Base-by-base conservation (phyloP, 2,797 vertebrate genomes). In the Gallinago solitaria region DNA sequence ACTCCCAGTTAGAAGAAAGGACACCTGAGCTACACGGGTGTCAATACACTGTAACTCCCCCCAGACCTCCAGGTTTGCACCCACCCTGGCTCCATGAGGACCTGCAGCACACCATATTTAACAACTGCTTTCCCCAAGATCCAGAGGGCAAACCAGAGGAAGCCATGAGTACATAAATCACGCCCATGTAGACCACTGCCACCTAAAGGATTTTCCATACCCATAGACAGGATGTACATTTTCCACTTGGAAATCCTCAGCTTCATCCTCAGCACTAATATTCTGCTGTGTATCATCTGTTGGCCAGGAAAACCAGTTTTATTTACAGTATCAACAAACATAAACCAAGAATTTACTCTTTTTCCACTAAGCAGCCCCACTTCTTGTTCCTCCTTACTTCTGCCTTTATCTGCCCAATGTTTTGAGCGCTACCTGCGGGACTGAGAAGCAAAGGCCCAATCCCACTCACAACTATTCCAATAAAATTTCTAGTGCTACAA, bases 11-110 rank as follows among this genome's bases (percentile, higher is more conserved):
- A 90, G 67, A 69, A 71, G 67, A 54, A 53, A 50, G 24, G 33
- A 53, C 16, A 47, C 11, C 27, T 28, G 28, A 78, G 50, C 21
- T 59, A 35, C 0, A 1, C 0, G 0, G 28, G 9, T 9, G 12
- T 20, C 2, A 4, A 8, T 20, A 3, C 1, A 0, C 7, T 12
- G 20, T 28, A 63, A 73, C 16, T 35, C 20, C 12, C 50, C 4
- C 12, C 5, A 45, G 33, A 65, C 4, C 18, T 43, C 25, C 0
- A 0, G 32, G 37, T 48, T 28, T 79, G 18, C 18, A 47, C 9
- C 30, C 30, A 56, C 18, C 4, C 63, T 2, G 1, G 20, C 68
- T 51, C 73, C 73, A 37, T 0, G 0, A 35, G 59, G 54, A 70
- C 65, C 11, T 63, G 21, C 15, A 60, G 61, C 50, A 74, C 51